Evolutionary conservation across 1,140 invertebrate species (phyloP).

Genomic region (Neodiprion pinetum): DNA sequence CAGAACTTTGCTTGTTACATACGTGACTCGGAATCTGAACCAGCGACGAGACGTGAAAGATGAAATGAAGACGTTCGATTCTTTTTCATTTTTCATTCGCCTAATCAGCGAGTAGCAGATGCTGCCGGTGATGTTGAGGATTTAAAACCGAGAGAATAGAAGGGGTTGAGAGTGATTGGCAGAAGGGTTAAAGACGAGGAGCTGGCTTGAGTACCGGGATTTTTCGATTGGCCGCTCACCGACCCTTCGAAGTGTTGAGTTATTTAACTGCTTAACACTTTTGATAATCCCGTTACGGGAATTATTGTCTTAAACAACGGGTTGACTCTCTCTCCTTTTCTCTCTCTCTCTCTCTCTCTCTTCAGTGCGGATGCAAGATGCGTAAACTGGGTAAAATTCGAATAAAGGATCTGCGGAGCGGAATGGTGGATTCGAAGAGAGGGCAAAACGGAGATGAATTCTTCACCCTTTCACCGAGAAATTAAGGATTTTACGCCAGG

Average conservation of each 20-base stretch:
- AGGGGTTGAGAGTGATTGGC: not conserved
- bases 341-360: not conserved
- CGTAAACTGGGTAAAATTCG: slow-evolving; percentile 9
- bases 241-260: not conserved
- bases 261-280: slow-evolving; percentile 11
- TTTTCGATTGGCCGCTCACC: slow-evolving; percentile 7
- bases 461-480: slow-evolving; percentile 34
- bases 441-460: not conserved
- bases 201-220: not conserved
- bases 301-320: slow-evolving; percentile 12
- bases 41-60: too few species aligned
- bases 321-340: not conserved
- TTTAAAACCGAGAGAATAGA: too few species aligned
- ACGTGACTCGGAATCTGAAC: too few species aligned
- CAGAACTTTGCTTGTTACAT: too few species aligned
- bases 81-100: not conserved
- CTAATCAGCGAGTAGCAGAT: not conserved
- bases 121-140: not conserved
- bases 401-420: slow-evolving; percentile 1
- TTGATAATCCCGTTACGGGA: slow-evolving; percentile 12
- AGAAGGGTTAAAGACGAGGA: not conserved
- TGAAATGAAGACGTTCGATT: too few species aligned
- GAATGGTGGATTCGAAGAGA: not conserved
- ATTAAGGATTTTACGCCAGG: slow-evolving; percentile 47
- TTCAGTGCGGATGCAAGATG: slow-evolving; percentile 1